A percentile compares a stretch with the other conserved stretches of the same genome.
These are phyloP conservation scores for Condylura cristata DNA, from an alignment of 2,113 vertebrate genomes.

Conservation along the genomic window DNA sequence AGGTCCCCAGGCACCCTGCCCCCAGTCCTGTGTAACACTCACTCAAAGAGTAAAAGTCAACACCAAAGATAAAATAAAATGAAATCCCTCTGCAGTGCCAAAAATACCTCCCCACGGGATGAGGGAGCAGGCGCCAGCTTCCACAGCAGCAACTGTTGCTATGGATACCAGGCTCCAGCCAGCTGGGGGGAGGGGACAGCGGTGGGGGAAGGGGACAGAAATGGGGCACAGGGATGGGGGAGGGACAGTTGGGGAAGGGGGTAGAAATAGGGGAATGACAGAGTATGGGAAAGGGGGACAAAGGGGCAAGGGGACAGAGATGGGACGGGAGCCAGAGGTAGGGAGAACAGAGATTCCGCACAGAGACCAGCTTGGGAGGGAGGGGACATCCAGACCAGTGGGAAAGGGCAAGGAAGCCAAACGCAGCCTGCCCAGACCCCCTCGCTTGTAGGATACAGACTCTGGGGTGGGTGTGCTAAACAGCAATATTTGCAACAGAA, in stretches of 20 bases:
- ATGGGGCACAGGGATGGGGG: background rate
- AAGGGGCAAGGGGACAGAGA: background rate
- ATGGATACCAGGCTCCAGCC: constrained; percentile 72
- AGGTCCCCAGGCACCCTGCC: background rate
- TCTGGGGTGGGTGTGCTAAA: background rate
- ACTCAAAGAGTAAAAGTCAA: constrained; percentile 66
- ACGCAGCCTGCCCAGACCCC: background rate
- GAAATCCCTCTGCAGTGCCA: constrained; percentile 72
- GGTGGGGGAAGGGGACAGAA: background rate
- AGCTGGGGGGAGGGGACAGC: constrained; percentile 18
- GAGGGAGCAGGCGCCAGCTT: constrained; percentile 65
- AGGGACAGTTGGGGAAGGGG: background rate
- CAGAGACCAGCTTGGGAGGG: background rate
- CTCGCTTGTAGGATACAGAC: background rate
- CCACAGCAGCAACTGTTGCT: constrained; percentile 75
- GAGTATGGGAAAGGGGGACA: too few relatives aligned
- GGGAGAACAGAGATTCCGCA: background rate
- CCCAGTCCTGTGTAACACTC: constrained; percentile 3
- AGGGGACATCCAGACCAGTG: background rate
- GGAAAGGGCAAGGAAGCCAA: background rate
- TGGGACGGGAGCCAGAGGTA: too few relatives aligned
- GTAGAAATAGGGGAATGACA: too few relatives aligned
- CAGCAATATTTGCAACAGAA: background rate
- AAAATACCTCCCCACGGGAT: constrained; percentile 79
- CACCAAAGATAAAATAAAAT: constrained; percentile 72